Evolutionary conservation across 2,113 vertebrate genomes (phyloP), one percentile per base, ranked within the genome.

Genomic region (Rhinogobius similis): DNA sequence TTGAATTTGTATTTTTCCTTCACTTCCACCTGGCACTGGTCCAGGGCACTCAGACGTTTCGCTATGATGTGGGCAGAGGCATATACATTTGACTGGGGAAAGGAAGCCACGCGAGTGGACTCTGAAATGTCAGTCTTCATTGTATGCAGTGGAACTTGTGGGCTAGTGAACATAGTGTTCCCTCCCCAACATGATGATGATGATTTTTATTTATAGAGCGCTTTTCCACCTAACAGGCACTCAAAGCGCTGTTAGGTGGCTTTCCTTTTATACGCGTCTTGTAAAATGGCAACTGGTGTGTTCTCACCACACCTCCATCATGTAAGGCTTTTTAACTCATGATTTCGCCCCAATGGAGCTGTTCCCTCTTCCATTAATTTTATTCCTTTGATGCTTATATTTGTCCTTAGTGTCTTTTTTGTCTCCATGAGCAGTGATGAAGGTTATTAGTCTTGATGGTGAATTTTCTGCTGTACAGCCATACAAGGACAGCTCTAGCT

Each of bases 231-330:
- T n/a, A n/a, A n/a, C n/a, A n/a, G n/a, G n/a, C n/a, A n/a, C n/a
- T n/a, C n/a, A n/a, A n/a, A n/a, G n/a, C n/a, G n/a, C n/a, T n/a
- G n/a, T n/a, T n/a, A n/a, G n/a, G n/a, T n/a, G n/a, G n/a, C n/a
- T 50, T 70, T 76, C 48, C 24, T 62, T 70, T 52, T 52, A 32
- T 65, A 55, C 43, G 43, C 68, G 2, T 10, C 39, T 41, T 41
- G 39, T 41, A 5, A 52, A 21, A 1, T 52, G n/a, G 3, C 16
- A 20, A 48, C 46, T 48, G 46, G 18, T n/a, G 18, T 48, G 46
- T n/a, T 9, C 20, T 48, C 46, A 48, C 18, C 20, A 44, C 46
- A 48, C 46, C 46, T 48, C 46, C 46, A 48, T 48, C 46, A 9
- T 41, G 21, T 11, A 65, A 26, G 14, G 1, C 12, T 1, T 46